A percentile compares a stretch with the other conserved stretches of the same genome.
Conservation (phyloP, 1,140 invertebrate species). For the Solenopsis fugax region DNA sequence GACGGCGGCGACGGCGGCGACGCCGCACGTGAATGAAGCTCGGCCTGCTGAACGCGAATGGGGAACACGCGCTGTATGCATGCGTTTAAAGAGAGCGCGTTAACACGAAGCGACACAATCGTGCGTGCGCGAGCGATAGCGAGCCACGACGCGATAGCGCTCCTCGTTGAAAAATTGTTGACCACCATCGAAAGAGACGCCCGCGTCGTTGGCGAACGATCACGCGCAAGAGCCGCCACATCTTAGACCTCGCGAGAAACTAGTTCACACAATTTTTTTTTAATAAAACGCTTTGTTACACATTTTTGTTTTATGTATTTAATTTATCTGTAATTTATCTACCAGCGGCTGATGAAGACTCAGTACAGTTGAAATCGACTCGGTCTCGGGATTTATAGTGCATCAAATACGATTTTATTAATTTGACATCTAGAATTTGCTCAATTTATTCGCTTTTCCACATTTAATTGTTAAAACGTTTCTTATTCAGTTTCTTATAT, state of each 20-base stretch:
- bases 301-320: no score
- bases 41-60: constrained; percentile 60
- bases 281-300: background rate
- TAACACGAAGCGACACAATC: constrained; percentile 64
- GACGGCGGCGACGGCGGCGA: background rate
- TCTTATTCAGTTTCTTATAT: no score
- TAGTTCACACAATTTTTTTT: background rate
- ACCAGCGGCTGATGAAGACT: no score
- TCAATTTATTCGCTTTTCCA: no score
- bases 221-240: background rate
- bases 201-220: constrained; percentile 6
- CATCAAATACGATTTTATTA: no score
- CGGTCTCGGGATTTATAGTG: no score
- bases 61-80: constrained; percentile 71
- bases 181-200: constrained; percentile 20
- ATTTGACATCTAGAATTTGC: no score
- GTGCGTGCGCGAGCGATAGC: constrained; percentile 60
- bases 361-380: no score
- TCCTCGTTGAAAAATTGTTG: constrained; percentile 37
- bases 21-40: constrained; percentile 56
- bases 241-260: background rate
- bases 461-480: no score
- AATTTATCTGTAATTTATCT: no score
- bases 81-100: constrained; percentile 74
- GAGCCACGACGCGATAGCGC: constrained; percentile 52